Evolutionary conservation across 2,113 vertebrate genomes (phyloP), one percentile per base, ranked within the genome.

Genomic region (Triplophysa siluroides): DNA sequence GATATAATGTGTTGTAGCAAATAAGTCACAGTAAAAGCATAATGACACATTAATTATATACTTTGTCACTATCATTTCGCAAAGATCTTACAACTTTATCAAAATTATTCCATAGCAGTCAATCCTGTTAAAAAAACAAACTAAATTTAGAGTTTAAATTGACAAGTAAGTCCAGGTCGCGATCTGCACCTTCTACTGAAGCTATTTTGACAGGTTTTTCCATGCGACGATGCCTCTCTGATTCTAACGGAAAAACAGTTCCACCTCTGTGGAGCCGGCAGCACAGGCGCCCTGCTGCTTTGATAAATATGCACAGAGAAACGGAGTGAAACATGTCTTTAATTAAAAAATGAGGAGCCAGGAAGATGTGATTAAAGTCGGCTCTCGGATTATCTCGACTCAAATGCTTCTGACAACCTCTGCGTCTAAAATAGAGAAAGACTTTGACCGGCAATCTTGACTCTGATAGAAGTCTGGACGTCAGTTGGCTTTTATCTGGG

Each of bases 291-390:
- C 90, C 90, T 90, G 89, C 88, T 82, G 87, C 83, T 80, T 90
- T 79, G 86, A 91, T 93, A 91, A 93, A 93, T 92, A 93, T 93
- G 90, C 87, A 84, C 87, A 90, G 90, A 88, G 91, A 91, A 93
- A 91, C 90, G 88, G 92, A 90, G 86, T 90, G 89, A 92, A 93
- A 92, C 90, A 88, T 83, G 88, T 87, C 90, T 90, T 92, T 92
- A 92, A 93, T 92, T 92, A 92, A 92, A 91, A 91, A 90, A 89
- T 87, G 86, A 84, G 88, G 86, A 87, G 86, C 89, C 87, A 89
- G 83, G 78, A 88, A 89, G 87, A 91, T 91, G 88, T 58, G 54
- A 58, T 58, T 58, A 89, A 87, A 87, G 83, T 83, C 82, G 83
- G 85, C 89, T 88, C 69, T 86, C 63, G 89, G 91, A 91, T 90